Percentiles rank a stretch among this genome's conserved stretches.
Evolutionary conservation across 2,797 vertebrate species (phyloP).

Genomic region (Limosa lapponica): DNA sequence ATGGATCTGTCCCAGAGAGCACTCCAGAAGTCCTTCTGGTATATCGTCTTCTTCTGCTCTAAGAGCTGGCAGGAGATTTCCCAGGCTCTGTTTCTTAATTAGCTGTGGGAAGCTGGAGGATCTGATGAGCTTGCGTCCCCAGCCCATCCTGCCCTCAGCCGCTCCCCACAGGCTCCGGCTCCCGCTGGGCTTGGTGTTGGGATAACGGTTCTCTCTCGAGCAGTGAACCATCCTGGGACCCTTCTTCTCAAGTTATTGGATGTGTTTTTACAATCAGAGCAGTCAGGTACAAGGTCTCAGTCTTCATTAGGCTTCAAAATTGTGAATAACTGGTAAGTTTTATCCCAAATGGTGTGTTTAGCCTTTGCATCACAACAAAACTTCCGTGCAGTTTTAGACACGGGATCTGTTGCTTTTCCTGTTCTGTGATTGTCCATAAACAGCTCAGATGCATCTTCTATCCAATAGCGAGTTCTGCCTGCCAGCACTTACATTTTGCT

Average conservation of each 20-base stretch:
- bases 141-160: background rate
- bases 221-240: background rate
- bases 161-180: background rate
- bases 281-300: background rate
- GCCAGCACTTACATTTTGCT: background rate
- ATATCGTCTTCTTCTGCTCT: background rate
- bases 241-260: background rate
- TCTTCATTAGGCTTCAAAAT: background rate
- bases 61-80: background rate
- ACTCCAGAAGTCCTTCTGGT: background rate
- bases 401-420: background rate
- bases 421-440: accelerated
- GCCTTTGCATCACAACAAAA: background rate
- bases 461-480: background rate
- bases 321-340: background rate
- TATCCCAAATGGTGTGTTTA: background rate
- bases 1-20: background rate
- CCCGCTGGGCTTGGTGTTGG: background rate
- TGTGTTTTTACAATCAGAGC: background rate
- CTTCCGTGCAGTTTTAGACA: background rate
- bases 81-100: background rate
- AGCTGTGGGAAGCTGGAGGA: background rate
- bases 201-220: background rate
- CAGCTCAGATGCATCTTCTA: background rate
- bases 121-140: background rate